Evolutionary conservation across 2,797 vertebrate species (phyloP), one percentile per base, ranked within the genome.

Genomic region (Agapornis canus): DNA sequence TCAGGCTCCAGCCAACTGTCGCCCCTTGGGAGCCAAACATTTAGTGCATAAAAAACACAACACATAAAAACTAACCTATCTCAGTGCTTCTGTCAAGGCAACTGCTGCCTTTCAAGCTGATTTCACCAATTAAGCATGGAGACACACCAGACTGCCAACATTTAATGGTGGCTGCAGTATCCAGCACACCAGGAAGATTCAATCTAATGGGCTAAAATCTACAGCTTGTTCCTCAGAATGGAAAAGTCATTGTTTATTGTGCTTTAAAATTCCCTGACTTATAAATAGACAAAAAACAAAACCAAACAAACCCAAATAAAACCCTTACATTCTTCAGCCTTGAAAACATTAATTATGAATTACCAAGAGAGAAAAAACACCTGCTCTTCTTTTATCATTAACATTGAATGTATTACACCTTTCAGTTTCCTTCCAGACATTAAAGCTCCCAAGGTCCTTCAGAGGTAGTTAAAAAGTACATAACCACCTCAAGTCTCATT

Each of bases 61-160:
- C 51, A 82, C 32, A 35, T 20, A 39, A 96, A 40, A 48, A 57
- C 61, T 82, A 86, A 18, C 43, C 54, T 23, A n/a, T 6, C 85
- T 72, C 51, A 39, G 13, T 66, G 89, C 76, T 79, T 78, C 91
- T 92, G 69, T 90, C 89, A 93, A 86, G 66, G 69, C 89, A 96
- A 93, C 49, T 76, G 66, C 85, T 94, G 76, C 51, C 85, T 93
- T 92, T 95, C 66, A 88, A 79, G 77, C n/a, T 89, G 80, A 96
- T 96, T 92, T 94, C 89, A 40, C 85, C 95, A 96, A 91, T 94
- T 88, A 94, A 90, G 80, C 91, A 90, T 76, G 45, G 65, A 94
- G 70, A 64, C 42, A 90, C 77, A 94, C 73, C 87, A 94, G 82
- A 39, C 52, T 94, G 87, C 51, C 66, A 68, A 15, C 64, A 49